Evolutionary conservation across 2,113 vertebrate species (phyloP).

Genomic region (Empidonax traillii): DNA sequence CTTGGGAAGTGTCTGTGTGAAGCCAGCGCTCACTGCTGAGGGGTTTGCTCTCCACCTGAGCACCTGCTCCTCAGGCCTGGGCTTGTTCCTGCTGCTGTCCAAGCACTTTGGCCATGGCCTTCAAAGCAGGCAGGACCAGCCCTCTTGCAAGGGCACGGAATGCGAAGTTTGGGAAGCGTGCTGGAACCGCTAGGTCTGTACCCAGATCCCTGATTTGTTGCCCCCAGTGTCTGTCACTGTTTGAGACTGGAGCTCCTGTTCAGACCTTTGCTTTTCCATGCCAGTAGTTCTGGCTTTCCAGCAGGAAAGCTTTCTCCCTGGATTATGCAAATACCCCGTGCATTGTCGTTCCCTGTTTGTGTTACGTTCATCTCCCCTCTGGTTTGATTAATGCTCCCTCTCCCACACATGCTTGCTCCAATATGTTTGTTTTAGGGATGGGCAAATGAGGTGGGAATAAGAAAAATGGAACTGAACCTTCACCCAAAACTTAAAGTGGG

Average conservation of each 20-base stretch:
- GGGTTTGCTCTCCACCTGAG: background rate
- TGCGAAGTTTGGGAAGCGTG: background rate
- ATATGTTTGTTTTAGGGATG: conserved; percentile 60
- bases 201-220: conserved; percentile 1
- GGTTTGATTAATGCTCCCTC: conserved; percentile 36
- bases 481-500: conserved; percentile 53
- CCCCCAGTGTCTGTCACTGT: background rate
- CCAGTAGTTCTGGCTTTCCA: conserved; percentile 14
- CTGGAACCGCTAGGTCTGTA: background rate
- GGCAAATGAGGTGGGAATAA: conserved; percentile 55
- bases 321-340: conserved; percentile 13
- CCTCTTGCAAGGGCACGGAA: background rate
- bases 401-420: conserved; percentile 17
- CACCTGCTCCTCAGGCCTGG: conserved; percentile 34
- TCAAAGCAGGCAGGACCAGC: background rate
- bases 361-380: background rate
- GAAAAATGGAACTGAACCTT: conserved; percentile 63
- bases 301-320: conserved; percentile 14
- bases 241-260: background rate
- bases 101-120: background rate
- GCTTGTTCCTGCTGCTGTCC: background rate
- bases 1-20: conserved; percentile 3
- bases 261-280: background rate
- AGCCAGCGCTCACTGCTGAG: background rate
- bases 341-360: conserved; percentile 21